These are phyloP conservation scores for Idaea aversata DNA, from an alignment of 2,888 invertebrate species.

Conservation along the genomic window DNA sequence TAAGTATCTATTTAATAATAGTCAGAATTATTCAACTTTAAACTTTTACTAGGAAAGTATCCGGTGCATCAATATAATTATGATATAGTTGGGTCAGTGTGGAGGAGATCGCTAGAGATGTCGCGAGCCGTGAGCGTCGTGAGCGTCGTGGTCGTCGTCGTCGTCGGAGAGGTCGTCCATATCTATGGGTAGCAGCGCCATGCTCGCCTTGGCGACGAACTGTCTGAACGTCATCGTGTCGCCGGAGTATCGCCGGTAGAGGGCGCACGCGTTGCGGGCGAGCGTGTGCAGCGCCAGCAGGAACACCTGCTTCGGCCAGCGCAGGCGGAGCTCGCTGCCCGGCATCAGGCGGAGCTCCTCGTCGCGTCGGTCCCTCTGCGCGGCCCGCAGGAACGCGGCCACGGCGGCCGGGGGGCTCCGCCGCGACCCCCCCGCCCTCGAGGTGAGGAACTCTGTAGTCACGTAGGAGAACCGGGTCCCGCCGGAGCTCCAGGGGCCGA, in stretches of 20 bases:
- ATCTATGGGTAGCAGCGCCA: not conserved
- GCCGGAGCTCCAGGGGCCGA: not conserved
- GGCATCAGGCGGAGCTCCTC: not conserved
- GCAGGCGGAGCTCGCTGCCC: not conserved
- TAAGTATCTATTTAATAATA: no score
- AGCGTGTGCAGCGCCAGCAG: not conserved
- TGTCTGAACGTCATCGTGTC: not conserved
- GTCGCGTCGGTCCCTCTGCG: no score
- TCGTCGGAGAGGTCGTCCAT: not conserved
- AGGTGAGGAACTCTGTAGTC: not conserved
- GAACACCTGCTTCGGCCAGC: not conserved
- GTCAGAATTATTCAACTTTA: no score
- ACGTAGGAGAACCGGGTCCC: not conserved
- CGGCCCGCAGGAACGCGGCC: not conserved
- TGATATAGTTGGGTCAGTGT: no score
- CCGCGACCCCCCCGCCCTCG: not conserved
- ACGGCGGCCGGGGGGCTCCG: not conserved
- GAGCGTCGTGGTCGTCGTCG: not conserved
- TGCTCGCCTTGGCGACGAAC: not conserved
- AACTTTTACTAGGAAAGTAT: no score
- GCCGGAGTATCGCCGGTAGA: not conserved
- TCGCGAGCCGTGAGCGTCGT: not conserved
- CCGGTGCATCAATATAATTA: no score
- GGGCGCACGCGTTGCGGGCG: not conserved
- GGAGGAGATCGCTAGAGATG: not conserved